Evolutionary conservation across 2,888 invertebrate species (phyloP).

Genomic region (Chloromyia formosa): DNA sequence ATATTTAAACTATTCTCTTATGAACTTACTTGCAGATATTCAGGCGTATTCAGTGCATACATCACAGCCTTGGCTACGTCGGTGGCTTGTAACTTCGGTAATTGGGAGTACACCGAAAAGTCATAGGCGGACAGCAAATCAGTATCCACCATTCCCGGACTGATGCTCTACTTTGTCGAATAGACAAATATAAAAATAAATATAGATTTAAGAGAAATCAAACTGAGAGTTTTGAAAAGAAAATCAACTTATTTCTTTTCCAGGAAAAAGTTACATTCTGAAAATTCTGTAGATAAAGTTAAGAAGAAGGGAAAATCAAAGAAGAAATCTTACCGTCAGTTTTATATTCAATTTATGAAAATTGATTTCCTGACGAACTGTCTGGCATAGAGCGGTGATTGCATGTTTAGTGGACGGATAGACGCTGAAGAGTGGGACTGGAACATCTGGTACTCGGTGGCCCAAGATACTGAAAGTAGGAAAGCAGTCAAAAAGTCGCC

Average conservation of each 20-base stretch:
- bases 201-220: not conserved
- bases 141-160: constrained; percentile 71
- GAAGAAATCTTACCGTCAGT: constrained; percentile 60
- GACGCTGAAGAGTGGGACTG: constrained; percentile 66
- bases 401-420: constrained; percentile 71
- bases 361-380: constrained; percentile 68
- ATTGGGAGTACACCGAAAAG: constrained; percentile 58
- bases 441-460: constrained; percentile 65
- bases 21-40: constrained; percentile 67
- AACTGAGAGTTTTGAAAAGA: not conserved
- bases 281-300: not conserved
- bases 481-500: not conserved
- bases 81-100: constrained; percentile 65
- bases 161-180: constrained; percentile 66
- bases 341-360: constrained; percentile 64
- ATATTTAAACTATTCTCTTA: constrained; percentile 19
- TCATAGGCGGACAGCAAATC: constrained; percentile 64
- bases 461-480: constrained; percentile 61
- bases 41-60: constrained; percentile 71
- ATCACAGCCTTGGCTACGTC: constrained; percentile 72
- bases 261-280: not conserved
- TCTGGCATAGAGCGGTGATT: constrained; percentile 68
- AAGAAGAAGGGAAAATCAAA: not conserved
- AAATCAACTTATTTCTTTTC: not conserved
- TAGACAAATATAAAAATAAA: not conserved